A percentile compares a stretch with the other conserved stretches of the same genome.
Evolutionary conservation across 2,888 invertebrate genomes (phyloP).

Genomic region (Zaprionus obscuricornis): DNA sequence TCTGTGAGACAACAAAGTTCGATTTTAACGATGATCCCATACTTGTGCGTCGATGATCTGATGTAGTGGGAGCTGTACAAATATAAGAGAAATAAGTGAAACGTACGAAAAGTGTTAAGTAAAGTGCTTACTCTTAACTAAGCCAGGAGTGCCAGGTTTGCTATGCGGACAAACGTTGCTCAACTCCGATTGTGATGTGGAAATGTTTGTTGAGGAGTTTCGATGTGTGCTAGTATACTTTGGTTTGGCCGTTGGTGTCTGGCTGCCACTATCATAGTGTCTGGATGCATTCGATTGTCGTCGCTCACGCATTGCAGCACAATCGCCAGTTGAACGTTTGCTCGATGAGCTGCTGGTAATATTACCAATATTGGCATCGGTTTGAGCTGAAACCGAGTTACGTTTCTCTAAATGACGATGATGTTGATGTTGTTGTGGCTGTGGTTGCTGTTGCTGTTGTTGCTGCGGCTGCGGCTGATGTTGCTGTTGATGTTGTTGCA

Average conservation of each 20-base stretch:
- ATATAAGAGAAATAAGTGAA: background rate
- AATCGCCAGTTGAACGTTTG: slow-evolving; percentile 77
- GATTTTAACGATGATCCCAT: slow-evolving; percentile 83
- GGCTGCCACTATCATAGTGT: slow-evolving; percentile 80
- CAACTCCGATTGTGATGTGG: slow-evolving; percentile 82
- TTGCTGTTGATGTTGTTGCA: slow-evolving; percentile 50
- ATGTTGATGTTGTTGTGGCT: slow-evolving; percentile 72
- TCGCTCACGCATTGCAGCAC: slow-evolving; percentile 71
- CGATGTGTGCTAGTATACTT: slow-evolving; percentile 80
- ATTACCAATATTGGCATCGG: slow-evolving; percentile 77
- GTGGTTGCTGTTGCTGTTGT: slow-evolving; percentile 61
- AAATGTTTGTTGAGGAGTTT: slow-evolving; percentile 81
- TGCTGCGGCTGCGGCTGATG: slow-evolving; percentile 54
- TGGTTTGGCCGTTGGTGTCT: slow-evolving; percentile 78
- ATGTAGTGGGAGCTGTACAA: slow-evolving; percentile 69
- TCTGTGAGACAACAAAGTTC: slow-evolving; percentile 87
- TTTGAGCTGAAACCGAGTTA: slow-evolving; percentile 83
- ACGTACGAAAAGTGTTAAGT: background rate
- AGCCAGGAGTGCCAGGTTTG: slow-evolving; percentile 78
- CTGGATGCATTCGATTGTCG: slow-evolving; percentile 78
- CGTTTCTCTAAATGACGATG: slow-evolving; percentile 80
- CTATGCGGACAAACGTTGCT: slow-evolving; percentile 82
- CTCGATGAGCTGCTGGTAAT: slow-evolving; percentile 69
- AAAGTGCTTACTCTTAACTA: slow-evolving; percentile 72
- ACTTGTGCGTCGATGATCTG: slow-evolving; percentile 81